phyloP scores from a whole-genome alignment of 2,113 vertebrate species.

The Gymnocephalus cernua region DNA sequence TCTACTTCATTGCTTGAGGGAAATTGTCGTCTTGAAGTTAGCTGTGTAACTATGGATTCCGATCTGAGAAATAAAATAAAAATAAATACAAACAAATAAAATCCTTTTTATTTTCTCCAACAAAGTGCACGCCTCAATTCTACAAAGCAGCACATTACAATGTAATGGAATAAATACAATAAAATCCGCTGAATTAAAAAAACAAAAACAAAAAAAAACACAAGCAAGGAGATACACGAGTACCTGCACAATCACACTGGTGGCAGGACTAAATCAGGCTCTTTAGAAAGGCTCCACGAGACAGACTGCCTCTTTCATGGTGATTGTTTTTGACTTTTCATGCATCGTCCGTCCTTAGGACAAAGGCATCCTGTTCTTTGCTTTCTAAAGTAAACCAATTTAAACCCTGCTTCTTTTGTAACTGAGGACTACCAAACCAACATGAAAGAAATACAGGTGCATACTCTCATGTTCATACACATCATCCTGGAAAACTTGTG shows the following conservation, averaged over 20 bases:
- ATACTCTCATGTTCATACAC: slow-evolving; percentile 73
- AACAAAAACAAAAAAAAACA: slow-evolving; percentile 78
- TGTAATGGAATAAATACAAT: slow-evolving; percentile 94
- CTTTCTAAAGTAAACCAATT: slow-evolving; percentile 63
- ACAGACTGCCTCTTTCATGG: slow-evolving; percentile 31
- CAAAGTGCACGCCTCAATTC: slow-evolving; percentile 90
- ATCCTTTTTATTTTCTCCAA: slow-evolving; percentile 86
- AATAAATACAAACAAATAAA: slow-evolving; percentile 85
- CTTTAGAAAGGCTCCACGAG: slow-evolving; percentile 55
- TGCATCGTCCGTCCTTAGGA: slow-evolving; percentile 40
- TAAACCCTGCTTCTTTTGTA: slow-evolving; percentile 62
- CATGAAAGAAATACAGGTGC: slow-evolving; percentile 73
- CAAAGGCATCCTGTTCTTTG: slow-evolving; percentile 6
- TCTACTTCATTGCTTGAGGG: not conserved
- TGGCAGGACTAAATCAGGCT: slow-evolving; percentile 64
- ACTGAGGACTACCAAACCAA: slow-evolving; percentile 68
- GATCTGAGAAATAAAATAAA: slow-evolving; percentile 33
- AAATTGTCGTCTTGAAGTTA: not conserved
- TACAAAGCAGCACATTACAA: slow-evolving; percentile 93
- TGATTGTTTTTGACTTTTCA: slow-evolving; percentile 49
- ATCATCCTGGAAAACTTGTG: slow-evolving; percentile 79
- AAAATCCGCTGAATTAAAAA: slow-evolving; percentile 85
- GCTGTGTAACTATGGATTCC: slow-evolving; percentile 21
- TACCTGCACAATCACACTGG: slow-evolving; percentile 84
- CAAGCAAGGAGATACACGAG: slow-evolving; percentile 74